Evolutionary conservation across 2,797 vertebrate species (phyloP).

Genomic region (Synanceia verrucosa): DNA sequence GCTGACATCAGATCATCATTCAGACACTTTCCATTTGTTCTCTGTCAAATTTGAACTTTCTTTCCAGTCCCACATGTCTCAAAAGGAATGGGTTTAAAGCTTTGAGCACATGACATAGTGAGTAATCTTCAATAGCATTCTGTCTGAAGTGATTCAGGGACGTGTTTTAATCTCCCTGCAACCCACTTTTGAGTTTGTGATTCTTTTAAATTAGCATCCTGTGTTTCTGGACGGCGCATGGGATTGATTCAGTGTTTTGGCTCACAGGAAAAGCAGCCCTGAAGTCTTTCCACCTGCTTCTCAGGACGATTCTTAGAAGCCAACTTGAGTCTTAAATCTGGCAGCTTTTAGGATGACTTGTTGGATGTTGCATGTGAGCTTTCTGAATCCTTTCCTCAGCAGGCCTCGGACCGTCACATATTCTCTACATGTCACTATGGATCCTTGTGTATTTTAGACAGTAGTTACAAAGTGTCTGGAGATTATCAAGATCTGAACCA

Average conservation of each 20-base stretch:
- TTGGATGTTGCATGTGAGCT: background rate
- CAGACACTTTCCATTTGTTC: slow-evolving; percentile 1
- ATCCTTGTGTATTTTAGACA: background rate
- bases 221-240: background rate
- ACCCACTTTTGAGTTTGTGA: slow-evolving; percentile 17
- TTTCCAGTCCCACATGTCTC: slow-evolving; percentile 21
- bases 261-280: slow-evolving; percentile 6
- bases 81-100: slow-evolving; percentile 25
- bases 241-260: slow-evolving; percentile 16
- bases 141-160: background rate
- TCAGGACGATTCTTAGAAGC: background rate
- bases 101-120: slow-evolving; percentile 45
- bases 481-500: background rate
- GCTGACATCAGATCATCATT: slow-evolving; percentile 60
- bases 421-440: background rate
- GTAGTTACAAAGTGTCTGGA: background rate
- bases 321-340: slow-evolving; percentile 10
- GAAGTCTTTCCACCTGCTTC: slow-evolving; percentile 3
- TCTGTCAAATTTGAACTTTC: slow-evolving; percentile 19
- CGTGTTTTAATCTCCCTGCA: slow-evolving; percentile 24
- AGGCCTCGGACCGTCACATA: background rate
- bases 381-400: background rate
- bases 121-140: slow-evolving; percentile 29
- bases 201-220: slow-evolving; percentile 18
- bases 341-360: slow-evolving; percentile 11